Evolutionary conservation across 1,140 invertebrate species (phyloP).

Genomic region (Zaprionus kolodkinae): DNA sequence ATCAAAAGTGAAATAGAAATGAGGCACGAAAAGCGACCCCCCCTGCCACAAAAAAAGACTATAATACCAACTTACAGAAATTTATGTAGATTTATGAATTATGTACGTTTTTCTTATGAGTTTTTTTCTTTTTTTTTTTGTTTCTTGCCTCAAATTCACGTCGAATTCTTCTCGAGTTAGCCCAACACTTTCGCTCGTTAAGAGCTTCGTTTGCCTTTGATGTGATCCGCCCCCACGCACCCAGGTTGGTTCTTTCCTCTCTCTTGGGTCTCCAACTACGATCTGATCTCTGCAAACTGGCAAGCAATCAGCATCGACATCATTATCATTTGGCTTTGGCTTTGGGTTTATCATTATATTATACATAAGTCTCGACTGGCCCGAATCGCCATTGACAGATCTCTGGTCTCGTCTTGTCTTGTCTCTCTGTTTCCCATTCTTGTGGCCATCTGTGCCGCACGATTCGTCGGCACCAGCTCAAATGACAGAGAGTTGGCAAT

Average conservation of each 20-base stretch:
- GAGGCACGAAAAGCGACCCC: conserved; percentile 20
- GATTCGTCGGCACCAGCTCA: conserved; percentile 46
- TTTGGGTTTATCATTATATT: neutral
- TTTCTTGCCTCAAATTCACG: conserved; percentile 52
- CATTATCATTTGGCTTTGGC: conserved; percentile 35
- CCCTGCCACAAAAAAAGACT: conserved; percentile 35
- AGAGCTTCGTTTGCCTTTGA: conserved; percentile 22
- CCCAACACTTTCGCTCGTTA: conserved; percentile 77
- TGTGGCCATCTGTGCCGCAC: conserved; percentile 69
- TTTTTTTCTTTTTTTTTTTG: conserved; percentile 22
- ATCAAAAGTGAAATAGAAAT: conserved; percentile 66
- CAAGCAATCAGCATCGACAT: conserved; percentile 44
- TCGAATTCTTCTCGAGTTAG: conserved; percentile 66
- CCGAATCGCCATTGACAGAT: conserved; percentile 49
- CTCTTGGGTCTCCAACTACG: conserved; percentile 4
- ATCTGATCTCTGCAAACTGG: conserved; percentile 61
- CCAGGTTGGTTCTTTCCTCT: conserved; percentile 9
- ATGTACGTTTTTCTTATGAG: conserved; percentile 67
- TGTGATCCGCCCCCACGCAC: conserved; percentile 30
- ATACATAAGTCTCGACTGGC: conserved; percentile 40
- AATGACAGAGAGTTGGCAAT: conserved; percentile 40
- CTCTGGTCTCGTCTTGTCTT: conserved; percentile 1
- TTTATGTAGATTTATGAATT: conserved; percentile 61
- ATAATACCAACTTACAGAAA: conserved; percentile 39
- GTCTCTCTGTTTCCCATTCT: conserved; percentile 4